Evolutionary conservation across 2,888 invertebrate species (phyloP), one percentile per base, ranked within the genome.

Genomic region (Stenchaetothrips biformis): DNA sequence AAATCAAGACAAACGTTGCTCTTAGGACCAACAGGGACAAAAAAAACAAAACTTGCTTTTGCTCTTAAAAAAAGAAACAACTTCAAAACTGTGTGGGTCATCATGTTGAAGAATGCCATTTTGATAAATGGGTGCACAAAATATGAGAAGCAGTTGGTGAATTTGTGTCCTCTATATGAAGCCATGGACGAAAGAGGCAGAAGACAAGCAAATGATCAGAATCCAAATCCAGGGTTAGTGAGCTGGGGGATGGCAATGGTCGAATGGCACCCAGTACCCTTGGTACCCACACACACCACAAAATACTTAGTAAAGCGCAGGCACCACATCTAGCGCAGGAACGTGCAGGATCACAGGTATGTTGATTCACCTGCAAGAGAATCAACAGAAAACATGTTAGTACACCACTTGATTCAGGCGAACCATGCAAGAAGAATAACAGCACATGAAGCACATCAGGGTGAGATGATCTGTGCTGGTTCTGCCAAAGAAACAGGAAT

Each of bases 341-440:
- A 59, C 59, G 59, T 59, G 59, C 59, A 59, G 67, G 25, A 11
- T 74, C 67, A 74, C 67, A 74, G 67, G 67, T 74, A 74, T 74
- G 67, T 74, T 74, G 67, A 74, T 74, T 74, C 67, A 74, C 67
- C 67, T 74, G 67, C 21, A 74, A 74, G 21, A 74, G 67, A 74
- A 21, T 25, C 67, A 74, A 25, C 67, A 74, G 67, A 21, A 21
- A 74, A 11, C 21, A 74, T 25, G 67, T 74, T 74, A 74, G 21
- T 21, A 21, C 9, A 74, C 67, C 67, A 25, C 25, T n/a, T 21
- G 25, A 25, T 25, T n/a, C 53, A 11, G 37, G 37, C 37, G 1
- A 4, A 53, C 18, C 53, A 53, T 53, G 53, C 53, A 53, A 53
- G 53, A 18, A 18, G 53, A 37, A 37, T 37, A 2, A 37, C 37